Evolutionary conservation across 2,797 vertebrate genomes (phyloP), one percentile per base, ranked within the genome.

Genomic region (Nasua narica): DNA sequence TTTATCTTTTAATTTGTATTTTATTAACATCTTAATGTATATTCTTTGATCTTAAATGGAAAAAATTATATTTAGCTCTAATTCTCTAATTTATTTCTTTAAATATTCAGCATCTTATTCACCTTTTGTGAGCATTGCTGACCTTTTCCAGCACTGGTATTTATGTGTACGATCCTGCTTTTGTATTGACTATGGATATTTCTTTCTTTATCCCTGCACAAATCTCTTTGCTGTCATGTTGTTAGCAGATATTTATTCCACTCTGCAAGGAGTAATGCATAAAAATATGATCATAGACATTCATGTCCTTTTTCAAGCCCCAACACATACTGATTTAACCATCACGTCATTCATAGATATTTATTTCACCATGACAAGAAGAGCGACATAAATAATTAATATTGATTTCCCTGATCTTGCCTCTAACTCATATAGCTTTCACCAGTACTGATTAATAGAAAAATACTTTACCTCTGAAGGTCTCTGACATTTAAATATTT

Each of bases 311-410:
- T 95, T 69, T 92, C 90, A 88, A 97, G 48, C 35, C 58, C 40
- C 62, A 85, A 21, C 81, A 97, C 81, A 76, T 84, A 72, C 91
- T 87, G 83, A 96, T 87, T 96, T 94, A 94, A 79, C 87, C 60
- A 90, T 90, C 72, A 50, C 3, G 15, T 91, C 90, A 50, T 93
- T 96, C 90, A 69, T 29, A 83, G 95, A 85, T 95, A 95, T 92
- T 96, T 98, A 97, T 96, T 95, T 97, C 90, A 77, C 83, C 48
- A 67, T 52, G 72, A 96, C 93, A 97, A 54, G 60, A 74, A 96
- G n/a, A 92, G 18, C 62, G 90, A 83, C 85, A 95, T 97, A 90
- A 93, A 98, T 97, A 96, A 98, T 98, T 96, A 96, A 97, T 95
- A 94, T 65, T 83, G 87, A 96, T 93, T 96, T 89, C 54, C 70